Evolutionary conservation across 1,140 invertebrate species (phyloP).

Genomic region (Pachyrhynchus sulphureomaculatus): DNA sequence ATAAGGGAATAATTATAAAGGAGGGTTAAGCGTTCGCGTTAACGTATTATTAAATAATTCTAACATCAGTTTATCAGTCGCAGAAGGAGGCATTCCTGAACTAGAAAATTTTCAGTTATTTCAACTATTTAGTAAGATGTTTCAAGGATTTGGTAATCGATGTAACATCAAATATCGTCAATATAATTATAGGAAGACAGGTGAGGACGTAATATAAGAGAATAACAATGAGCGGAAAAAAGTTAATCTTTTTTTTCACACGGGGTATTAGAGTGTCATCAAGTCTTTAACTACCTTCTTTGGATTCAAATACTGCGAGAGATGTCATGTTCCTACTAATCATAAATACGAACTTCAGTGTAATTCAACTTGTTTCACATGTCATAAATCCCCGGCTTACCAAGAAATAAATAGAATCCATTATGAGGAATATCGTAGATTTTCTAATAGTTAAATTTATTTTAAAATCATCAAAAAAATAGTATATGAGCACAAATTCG

Average conservation of each 20-base stretch:
- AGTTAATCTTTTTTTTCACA: not conserved
- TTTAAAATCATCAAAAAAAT: constrained; percentile 16
- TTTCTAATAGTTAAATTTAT: constrained; percentile 7
- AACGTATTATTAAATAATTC: too few species aligned
- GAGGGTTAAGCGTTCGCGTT: too few species aligned
- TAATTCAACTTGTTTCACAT: not conserved
- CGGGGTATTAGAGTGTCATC: not conserved
- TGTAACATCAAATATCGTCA: too few species aligned
- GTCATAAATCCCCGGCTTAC: not conserved
- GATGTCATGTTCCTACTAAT: constrained; percentile 1
- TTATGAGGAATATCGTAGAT: constrained; percentile 7
- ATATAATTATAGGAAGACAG: too few species aligned
- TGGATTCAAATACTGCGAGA: constrained; percentile 3
- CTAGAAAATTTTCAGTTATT: too few species aligned
- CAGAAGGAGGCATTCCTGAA: too few species aligned
- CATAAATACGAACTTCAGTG: not conserved
- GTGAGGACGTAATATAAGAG: too few species aligned
- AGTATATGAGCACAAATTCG: not conserved
- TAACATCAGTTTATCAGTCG: too few species aligned
- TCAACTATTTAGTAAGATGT: too few species aligned
- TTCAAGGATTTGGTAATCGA: too few species aligned
- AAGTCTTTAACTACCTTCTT: constrained; percentile 5
- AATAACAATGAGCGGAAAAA: too few species aligned
- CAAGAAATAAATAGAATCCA: not conserved
- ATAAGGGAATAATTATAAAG: not conserved